These are phyloP conservation scores for Drosophila oshimai DNA, from an alignment of 1,140 invertebrate species.

Conservation along the genomic window DNA sequence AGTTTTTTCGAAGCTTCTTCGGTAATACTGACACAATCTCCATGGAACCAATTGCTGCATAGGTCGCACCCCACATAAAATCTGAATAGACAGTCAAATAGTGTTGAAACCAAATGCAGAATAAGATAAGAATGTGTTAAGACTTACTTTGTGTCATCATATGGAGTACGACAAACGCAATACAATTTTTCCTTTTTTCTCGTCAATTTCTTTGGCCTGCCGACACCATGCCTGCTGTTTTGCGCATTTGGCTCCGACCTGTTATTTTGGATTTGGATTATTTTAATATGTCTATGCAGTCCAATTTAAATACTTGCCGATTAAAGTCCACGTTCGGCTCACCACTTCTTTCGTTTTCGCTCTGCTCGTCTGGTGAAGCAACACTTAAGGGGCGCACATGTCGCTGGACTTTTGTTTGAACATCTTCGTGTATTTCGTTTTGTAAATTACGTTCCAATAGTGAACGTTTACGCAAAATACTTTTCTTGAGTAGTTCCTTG, in stretches of 20 bases:
- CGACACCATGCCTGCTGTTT: constrained; percentile 49
- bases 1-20: constrained; percentile 96
- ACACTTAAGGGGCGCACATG: constrained; percentile 80
- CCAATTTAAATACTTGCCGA: constrained; percentile 9
- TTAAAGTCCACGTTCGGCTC: constrained; percentile 47
- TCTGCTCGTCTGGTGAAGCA: constrained; percentile 56
- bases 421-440: constrained; percentile 92
- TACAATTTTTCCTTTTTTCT: constrained; percentile 91
- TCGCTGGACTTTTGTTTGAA: constrained; percentile 84
- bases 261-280: not conserved
- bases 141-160: constrained; percentile 94
- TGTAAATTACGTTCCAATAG: constrained; percentile 95
- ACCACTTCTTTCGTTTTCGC: constrained; percentile 42
- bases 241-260: constrained; percentile 20
- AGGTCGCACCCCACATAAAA: constrained; percentile 99
- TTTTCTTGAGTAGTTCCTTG: constrained; percentile 96
- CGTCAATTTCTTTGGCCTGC: constrained; percentile 80
- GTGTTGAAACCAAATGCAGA: too few relatives aligned
- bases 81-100: constrained; percentile 83
- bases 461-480: constrained; percentile 95
- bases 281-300: not conserved
- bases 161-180: constrained; percentile 96
- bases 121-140: not conserved
- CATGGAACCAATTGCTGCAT: constrained; percentile 99
- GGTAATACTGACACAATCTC: constrained; percentile 96